These are phyloP conservation scores for Silurus aristotelis DNA, from an alignment of 2,797 vertebrate species.

Conservation along the genomic window DNA sequence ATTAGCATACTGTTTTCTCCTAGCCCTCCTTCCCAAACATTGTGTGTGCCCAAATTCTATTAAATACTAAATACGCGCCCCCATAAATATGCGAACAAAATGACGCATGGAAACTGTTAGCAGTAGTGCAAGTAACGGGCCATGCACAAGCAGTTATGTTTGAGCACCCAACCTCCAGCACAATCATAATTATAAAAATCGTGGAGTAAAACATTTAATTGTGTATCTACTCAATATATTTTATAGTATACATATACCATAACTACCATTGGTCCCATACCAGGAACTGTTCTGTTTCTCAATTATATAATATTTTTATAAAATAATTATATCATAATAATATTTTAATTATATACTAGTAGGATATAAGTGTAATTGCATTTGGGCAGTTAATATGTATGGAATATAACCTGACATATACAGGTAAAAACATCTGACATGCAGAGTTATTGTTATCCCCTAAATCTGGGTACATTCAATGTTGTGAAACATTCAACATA, in stretches of 20 bases:
- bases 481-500: neutral
- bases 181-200: neutral
- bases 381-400: neutral
- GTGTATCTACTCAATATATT: no score
- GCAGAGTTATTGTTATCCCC: neutral
- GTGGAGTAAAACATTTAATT: neutral
- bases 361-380: neutral
- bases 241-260: neutral
- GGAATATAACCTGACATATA: neutral
- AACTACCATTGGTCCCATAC: neutral
- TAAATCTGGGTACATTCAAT: neutral
- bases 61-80: neutral
- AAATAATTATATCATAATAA: neutral
- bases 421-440: neutral
- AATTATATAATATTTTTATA: neutral
- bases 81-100: neutral
- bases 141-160: conserved; percentile 6
- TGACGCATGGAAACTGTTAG: neutral
- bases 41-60: neutral
- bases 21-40: neutral
- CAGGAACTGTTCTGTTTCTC: neutral
- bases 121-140: neutral
- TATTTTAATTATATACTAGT: no score
- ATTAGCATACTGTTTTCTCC: neutral
- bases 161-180: neutral